Base-by-base conservation (phyloP, 1,140 invertebrate genomes). In the Drosophila ironensis region DNA sequence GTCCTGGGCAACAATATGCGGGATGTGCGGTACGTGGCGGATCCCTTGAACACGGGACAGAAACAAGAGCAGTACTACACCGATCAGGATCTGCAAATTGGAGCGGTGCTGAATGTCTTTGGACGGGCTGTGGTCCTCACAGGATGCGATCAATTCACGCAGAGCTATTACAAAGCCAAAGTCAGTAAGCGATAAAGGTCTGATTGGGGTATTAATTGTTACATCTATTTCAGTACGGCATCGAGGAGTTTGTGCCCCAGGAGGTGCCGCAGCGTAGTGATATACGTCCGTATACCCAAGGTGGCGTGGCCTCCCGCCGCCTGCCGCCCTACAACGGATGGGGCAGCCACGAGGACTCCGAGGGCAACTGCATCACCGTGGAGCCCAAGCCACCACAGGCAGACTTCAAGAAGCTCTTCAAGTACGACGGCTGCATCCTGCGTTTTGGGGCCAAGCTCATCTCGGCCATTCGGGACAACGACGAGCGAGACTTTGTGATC, bases 241-340 rank as follows among this genome's bases (percentile, higher is more conserved):
- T 90, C 80, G 92, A 94, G 69, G 91, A 93, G 45, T 95, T 95
- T 60, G 92, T 89, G 2, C 91, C 93, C 0, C 72, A 94, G 3
- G 92, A 94, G 4, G 68, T 90, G 22, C 87, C 75, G 0, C 69
- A 81, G 3, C 84, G 91, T n/a, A 91, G 88, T 4, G 72, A 91
- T 51, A 76, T 90, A 42, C 56, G 87, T 24, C 5, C 45, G 0
- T 48, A 46, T 4, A 42, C 56, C 2, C 89, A 77, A 19, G 61
- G 73, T 74, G 14, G 90, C 92, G 42, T 51, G 12, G 4, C 24
- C 6, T 16, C 8, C 37, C 91, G 91, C 20, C 90, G 94, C 41
- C 84, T 96, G 22, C 96, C 97, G 7, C 96, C 96, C 1, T 97
- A 96, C 92, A 97, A 97, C 84, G 96, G 96, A 3, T 97, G 94